Conservation (phyloP, 2,888 invertebrate genomes). For the Linyphia triangularis region DNA sequence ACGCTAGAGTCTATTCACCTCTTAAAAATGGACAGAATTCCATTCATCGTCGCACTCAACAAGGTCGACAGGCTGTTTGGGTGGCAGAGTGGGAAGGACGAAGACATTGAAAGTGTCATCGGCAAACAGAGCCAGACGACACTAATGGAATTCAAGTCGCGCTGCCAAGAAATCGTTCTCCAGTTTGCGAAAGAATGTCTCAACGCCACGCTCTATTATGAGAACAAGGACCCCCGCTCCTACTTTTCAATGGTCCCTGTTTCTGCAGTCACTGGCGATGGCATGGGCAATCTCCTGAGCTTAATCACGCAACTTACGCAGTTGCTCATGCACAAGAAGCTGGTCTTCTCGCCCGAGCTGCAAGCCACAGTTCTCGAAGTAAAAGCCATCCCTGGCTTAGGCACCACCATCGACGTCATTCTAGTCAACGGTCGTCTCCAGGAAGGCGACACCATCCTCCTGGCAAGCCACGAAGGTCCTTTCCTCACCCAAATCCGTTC, state of each 20-base stretch:
- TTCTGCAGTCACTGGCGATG: constrained; percentile 98
- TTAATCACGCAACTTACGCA: constrained; percentile 96
- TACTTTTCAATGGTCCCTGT: constrained; percentile 98
- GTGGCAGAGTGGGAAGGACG: constrained; percentile 92
- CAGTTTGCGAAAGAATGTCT: constrained; percentile 98
- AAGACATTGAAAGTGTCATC: constrained; percentile 93
- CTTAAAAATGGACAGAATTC: constrained; percentile 94
- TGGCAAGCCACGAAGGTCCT: constrained; percentile 98
- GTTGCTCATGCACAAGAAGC: constrained; percentile 90
- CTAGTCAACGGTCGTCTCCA: constrained; percentile 96
- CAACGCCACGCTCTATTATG: constrained; percentile 96
- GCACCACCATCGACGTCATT: constrained; percentile 99
- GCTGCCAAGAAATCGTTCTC: constrained; percentile 90
- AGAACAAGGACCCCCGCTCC: constrained; percentile 94
- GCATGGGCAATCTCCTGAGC: constrained; percentile 97
- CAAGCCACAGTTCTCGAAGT: constrained; percentile 83
- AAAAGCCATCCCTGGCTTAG: constrained; percentile 96
- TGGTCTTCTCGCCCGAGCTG: constrained; percentile 95
- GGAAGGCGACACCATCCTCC: constrained; percentile 95
- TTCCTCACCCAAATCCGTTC: constrained; percentile 98
- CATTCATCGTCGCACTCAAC: constrained; percentile 98
- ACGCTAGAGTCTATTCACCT: constrained; percentile 99
- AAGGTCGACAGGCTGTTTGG: constrained; percentile 87
- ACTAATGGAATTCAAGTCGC: constrained; percentile 94
- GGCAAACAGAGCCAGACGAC: constrained; percentile 93